Base-by-base conservation (phyloP, 2,888 invertebrate genomes). In the Orthosia gothica region DNA sequence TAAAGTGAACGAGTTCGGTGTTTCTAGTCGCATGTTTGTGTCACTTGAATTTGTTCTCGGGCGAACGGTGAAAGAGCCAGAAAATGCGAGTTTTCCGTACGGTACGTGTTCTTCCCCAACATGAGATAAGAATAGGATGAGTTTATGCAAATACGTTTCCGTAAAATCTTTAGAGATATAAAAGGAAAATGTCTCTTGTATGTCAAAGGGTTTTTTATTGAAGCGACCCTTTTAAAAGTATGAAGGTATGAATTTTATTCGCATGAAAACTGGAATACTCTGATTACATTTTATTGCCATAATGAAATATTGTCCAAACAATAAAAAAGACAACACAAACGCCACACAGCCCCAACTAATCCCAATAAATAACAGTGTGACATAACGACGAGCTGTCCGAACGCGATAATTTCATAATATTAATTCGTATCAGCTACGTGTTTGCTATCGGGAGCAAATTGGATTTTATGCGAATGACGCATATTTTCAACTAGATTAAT, bases 361-460 rank as follows among this genome's bases (percentile, higher is more conserved):
- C 87, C 88, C 82, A 81, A 87, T 88, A 85, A 87, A 91, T 88
- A 84, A 86, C 83, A 79, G 52, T 69, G 47, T 79, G 83, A 82
- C 61, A 84, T 66, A 75, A 88, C 89, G 89, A 86, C 74, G 88
- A 90, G 85, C 90, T 92, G 92, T 91, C 92, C 92, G 87, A 89
- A 88, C 84, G 89, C 91, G 92, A 94, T 95, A 94, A 95, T 94
- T 94, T 93, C 89, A 91, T 92, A 93, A 92, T 93, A 94, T 93
- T 92, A 92, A 93, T 94, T 93, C 91, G 91, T 91, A 93, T 92
- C 91, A 90, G 87, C 90, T 85, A 91, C 89, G 91, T 94, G 93
- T 94, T 93, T 93, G 91, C 89, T 89, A 94, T 94, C 93, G 88
- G 91, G 90, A 89, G 89, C 91, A 93, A 94, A 95, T 95, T 95